Conservation (phyloP, 1,140 invertebrate genomes). For the Drosophila simulans region DNA sequence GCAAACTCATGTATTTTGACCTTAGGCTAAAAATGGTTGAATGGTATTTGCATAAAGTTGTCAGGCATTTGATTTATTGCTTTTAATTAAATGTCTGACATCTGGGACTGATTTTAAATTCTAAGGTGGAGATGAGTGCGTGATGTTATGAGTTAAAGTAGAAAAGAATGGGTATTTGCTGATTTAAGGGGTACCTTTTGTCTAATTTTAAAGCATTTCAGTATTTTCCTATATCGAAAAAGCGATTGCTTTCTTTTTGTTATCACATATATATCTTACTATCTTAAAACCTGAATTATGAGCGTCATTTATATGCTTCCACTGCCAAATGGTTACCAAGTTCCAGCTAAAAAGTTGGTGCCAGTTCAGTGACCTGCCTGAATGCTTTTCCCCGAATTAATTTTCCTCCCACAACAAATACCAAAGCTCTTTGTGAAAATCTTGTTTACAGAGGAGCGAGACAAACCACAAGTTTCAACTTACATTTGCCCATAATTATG, state of each 20-base stretch:
- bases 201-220: not conserved
- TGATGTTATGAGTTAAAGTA: not conserved
- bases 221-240: not conserved
- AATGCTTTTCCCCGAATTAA: conserved; percentile 15
- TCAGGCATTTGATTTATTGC: conserved; percentile 68
- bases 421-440: conserved; percentile 35
- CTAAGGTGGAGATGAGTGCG: not conserved
- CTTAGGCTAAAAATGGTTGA: conserved; percentile 26
- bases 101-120: conserved; percentile 12
- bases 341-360: not conserved
- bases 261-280: conserved; percentile 8
- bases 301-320: conserved; percentile 20
- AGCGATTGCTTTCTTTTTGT: not conserved
- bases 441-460: conserved; percentile 25
- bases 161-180: not conserved
- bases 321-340: conserved; percentile 7
- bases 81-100: conserved; percentile 69
- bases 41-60: conserved; percentile 65
- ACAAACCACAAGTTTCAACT: conserved; percentile 52
- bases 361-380: conserved; percentile 37
- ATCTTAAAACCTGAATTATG: conserved; percentile 28
- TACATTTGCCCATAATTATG: conserved; percentile 76
- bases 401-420: conserved; percentile 28
- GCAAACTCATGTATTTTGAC: conserved; percentile 24
- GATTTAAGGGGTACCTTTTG: not conserved